These are phyloP conservation scores for Abramis brama DNA, from an alignment of 2,113 vertebrate species.

Conservation along the genomic window DNA sequence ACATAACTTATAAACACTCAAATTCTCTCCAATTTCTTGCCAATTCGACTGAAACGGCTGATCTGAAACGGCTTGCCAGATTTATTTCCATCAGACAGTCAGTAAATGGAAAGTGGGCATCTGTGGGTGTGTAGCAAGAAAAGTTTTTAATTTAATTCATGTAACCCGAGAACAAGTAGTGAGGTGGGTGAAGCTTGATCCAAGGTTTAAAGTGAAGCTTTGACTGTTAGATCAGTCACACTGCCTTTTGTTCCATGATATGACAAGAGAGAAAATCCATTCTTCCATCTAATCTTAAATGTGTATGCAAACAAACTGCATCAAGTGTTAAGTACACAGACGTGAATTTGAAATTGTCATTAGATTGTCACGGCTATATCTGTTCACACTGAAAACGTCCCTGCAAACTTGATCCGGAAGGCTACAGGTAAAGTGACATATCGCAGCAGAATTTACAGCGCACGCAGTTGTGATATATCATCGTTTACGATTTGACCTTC, in stretches of 20 bases:
- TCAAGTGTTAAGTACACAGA: neutral
- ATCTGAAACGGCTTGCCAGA: neutral
- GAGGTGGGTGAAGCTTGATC: neutral
- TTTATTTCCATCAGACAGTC: neutral
- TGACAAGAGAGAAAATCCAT: conserved; percentile 16
- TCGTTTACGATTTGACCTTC: neutral
- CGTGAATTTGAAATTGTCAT: conserved; percentile 3
- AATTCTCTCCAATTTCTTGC: neutral
- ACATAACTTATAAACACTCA: neutral
- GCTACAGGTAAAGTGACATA: neutral
- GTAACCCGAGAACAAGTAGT: neutral
- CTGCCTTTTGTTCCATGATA: conserved; percentile 5
- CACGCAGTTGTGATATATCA: conserved; percentile 4
- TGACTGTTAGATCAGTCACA: neutral
- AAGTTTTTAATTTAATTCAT: neutral
- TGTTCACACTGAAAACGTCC: neutral
- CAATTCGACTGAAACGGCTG: neutral
- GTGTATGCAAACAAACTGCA: conserved; percentile 11
- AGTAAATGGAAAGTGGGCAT: neutral
- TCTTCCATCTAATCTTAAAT: conserved; percentile 26
- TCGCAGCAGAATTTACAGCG: neutral
- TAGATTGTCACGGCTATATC: neutral
- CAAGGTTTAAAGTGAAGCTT: neutral
- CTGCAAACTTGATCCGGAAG: neutral
- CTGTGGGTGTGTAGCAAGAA: conserved; percentile 2